These are phyloP conservation scores for Oxygymnocypris stewartii DNA, from an alignment of 2,113 vertebrate genomes.

Conservation along the genomic window DNA sequence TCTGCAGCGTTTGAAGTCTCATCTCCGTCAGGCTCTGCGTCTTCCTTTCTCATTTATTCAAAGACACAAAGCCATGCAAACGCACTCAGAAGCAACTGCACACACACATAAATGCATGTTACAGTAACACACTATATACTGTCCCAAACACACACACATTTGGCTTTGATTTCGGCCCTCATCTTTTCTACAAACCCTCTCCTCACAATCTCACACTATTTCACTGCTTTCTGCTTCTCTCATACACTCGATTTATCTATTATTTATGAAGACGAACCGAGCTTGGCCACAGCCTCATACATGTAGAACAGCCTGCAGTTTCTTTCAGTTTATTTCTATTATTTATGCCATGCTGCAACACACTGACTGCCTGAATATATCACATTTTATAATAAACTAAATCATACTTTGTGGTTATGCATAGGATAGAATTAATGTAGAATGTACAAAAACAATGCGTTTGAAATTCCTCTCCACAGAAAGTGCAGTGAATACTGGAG, in stretches of 20 bases:
- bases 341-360: neutral
- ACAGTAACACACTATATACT: neutral
- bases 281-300: constrained; percentile 2
- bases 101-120: constrained; percentile 28
- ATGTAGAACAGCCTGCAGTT: constrained; percentile 19
- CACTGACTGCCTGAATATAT: neutral
- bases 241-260: constrained; percentile 65
- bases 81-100: constrained; percentile 41
- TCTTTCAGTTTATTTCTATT: constrained; percentile 32
- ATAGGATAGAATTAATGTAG: too few species aligned
- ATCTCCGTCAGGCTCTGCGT: constrained; percentile 43
- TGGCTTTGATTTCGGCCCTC: neutral
- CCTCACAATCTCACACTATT: neutral
- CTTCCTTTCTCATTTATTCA: constrained; percentile 37
- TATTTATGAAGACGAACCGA: constrained; percentile 70
- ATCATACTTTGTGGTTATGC: neutral
- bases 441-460: neutral
- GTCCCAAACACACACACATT: constrained; percentile 50
- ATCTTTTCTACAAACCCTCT: constrained; percentile 48
- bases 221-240: constrained; percentile 59
- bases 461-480: neutral
- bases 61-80: constrained; percentile 15
- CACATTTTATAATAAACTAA: neutral
- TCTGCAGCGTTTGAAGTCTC: constrained; percentile 69
- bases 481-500: neutral